phyloP scores from a whole-genome alignment of 2,797 vertebrate genomes.

The Setipinna tenuifilis region DNA sequence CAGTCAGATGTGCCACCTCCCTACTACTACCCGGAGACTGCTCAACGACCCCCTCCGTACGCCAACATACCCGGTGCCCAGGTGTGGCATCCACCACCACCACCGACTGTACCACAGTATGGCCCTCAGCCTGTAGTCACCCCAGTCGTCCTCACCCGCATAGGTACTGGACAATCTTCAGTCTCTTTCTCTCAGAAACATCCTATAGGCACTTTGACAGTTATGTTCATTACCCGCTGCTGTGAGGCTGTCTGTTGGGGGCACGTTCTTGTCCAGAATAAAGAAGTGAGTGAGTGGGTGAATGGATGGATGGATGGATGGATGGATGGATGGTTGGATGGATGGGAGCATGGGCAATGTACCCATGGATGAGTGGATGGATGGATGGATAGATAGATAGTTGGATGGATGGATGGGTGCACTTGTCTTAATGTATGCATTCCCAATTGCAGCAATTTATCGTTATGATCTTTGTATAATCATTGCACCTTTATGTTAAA shows the following conservation, averaged over 20 bases:
- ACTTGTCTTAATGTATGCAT: too few species aligned
- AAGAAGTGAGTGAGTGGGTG: background rate
- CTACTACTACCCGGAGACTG: constrained; percentile 43
- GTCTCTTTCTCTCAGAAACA: background rate
- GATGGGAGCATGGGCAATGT: background rate
- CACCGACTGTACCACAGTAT: constrained; percentile 41
- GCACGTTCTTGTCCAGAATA: background rate
- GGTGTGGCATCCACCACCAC: background rate
- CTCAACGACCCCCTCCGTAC: constrained; percentile 43
- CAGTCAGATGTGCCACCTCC: constrained; percentile 49
- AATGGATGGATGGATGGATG: background rate
- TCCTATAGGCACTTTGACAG: background rate
- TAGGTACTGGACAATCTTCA: constrained; percentile 29
- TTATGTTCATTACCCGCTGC: background rate
- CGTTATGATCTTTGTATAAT: background rate
- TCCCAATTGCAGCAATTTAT: too few species aligned
- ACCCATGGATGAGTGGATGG: too few species aligned
- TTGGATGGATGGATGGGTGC: too few species aligned
- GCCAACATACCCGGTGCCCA: constrained; percentile 38
- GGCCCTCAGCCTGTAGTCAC: constrained; percentile 20
- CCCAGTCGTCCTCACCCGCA: constrained; percentile 24
- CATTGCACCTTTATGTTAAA: background rate
- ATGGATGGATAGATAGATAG: too few species aligned
- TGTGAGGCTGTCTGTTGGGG: background rate
- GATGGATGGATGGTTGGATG: background rate